Evolutionary conservation across 2,797 vertebrate species (phyloP).

Genomic region (Pipistrellus pygmaeus): DNA sequence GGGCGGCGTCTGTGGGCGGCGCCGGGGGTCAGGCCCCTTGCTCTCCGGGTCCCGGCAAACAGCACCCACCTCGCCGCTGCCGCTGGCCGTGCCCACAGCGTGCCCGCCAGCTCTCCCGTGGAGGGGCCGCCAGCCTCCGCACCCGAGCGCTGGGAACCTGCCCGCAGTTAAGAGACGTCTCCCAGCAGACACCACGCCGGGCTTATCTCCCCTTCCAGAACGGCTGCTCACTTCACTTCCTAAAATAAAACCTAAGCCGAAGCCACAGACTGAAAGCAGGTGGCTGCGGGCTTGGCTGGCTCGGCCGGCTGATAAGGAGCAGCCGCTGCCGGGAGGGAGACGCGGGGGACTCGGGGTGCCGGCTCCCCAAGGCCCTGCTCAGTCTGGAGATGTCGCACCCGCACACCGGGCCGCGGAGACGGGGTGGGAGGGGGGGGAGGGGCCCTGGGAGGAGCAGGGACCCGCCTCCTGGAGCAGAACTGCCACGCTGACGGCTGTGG

Average conservation of each 20-base stretch:
- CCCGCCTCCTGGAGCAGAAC: too few species aligned
- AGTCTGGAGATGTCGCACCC: too few species aligned
- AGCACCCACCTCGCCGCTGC: not conserved
- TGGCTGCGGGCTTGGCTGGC: conserved; percentile 56
- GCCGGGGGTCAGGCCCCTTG: not conserved
- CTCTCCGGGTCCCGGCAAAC: accelerated
- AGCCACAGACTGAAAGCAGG: conserved; percentile 76
- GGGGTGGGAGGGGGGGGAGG: too few species aligned
- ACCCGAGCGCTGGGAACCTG: not conserved
- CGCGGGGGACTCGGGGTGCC: too few species aligned
- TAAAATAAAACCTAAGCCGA: conserved; percentile 57
- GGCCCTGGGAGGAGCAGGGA: too few species aligned
- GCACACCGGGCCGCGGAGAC: too few species aligned
- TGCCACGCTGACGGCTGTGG: too few species aligned
- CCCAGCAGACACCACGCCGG: conserved; percentile 56
- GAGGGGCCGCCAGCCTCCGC: too few species aligned
- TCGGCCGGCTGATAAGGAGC: conserved; percentile 57
- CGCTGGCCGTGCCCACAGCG: not conserved
- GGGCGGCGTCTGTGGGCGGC: not conserved
- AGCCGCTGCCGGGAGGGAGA: not conserved
- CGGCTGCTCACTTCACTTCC: conserved; percentile 66
- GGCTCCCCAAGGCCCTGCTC: too few species aligned
- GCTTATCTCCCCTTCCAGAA: conserved; percentile 65
- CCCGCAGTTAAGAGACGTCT: conserved; percentile 76
- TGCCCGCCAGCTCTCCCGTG: not conserved